These are phyloP conservation scores for Thalpophila matura DNA, from an alignment of 2,888 invertebrate species.

Conservation along the genomic window DNA sequence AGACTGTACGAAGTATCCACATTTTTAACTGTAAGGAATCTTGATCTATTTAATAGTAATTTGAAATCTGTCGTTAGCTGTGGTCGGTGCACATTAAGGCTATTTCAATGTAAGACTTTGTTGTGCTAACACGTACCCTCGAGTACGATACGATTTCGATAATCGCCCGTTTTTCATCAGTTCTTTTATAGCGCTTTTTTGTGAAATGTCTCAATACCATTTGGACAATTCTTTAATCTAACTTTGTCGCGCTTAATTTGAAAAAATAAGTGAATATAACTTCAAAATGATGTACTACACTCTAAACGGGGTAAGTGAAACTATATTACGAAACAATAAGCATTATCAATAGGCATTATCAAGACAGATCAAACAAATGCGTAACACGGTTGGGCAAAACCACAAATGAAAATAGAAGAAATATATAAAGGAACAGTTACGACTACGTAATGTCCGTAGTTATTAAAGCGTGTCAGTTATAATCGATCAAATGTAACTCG, in stretches of 20 bases:
- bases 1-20: slow-evolving; percentile 44
- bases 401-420: slow-evolving; percentile 47
- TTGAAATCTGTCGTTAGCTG: slow-evolving; percentile 49
- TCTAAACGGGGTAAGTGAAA: slow-evolving; percentile 56
- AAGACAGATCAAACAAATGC: slow-evolving; percentile 30
- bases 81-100: slow-evolving; percentile 32
- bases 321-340: slow-evolving; percentile 40
- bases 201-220: slow-evolving; percentile 25
- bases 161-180: slow-evolving; percentile 23
- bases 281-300: slow-evolving; percentile 48
- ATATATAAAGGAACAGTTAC: slow-evolving; percentile 29
- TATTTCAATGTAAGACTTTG: slow-evolving; percentile 48
- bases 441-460: slow-evolving; percentile 53
- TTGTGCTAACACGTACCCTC: slow-evolving; percentile 44
- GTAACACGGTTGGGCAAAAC: slow-evolving; percentile 39
- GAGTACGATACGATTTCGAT: slow-evolving; percentile 27
- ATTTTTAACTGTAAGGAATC: slow-evolving; percentile 54
- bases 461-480: slow-evolving; percentile 70
- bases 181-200: slow-evolving; percentile 22
- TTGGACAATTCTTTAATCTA: slow-evolving; percentile 29
- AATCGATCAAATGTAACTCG: slow-evolving; percentile 74
- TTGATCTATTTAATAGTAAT: slow-evolving; percentile 62
- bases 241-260: slow-evolving; percentile 31
- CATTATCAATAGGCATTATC: slow-evolving; percentile 27
- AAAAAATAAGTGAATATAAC: slow-evolving; percentile 26